Conservation (phyloP, 1,140 invertebrate genomes). For the Aphelinus atriplicis region DNA sequence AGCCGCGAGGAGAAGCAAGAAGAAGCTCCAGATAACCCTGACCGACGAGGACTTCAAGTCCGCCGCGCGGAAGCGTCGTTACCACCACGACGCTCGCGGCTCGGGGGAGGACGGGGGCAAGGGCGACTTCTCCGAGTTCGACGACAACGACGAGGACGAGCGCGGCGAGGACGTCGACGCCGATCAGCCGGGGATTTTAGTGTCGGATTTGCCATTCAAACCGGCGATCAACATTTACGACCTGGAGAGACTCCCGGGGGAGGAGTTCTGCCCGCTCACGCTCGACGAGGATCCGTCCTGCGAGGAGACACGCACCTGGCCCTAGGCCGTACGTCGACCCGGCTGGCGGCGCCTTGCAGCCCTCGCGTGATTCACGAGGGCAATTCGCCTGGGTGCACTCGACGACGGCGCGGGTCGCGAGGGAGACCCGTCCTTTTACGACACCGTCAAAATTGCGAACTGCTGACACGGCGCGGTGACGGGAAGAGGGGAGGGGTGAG, state of each 20-base stretch:
- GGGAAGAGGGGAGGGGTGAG: too few species aligned
- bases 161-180: background rate
- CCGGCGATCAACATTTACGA: conserved; percentile 56
- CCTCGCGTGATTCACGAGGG: too few species aligned
- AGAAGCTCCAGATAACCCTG: conserved; percentile 46
- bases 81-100: conserved; percentile 14
- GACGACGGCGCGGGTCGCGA: too few species aligned
- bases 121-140: conserved; percentile 59
- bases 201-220: conserved; percentile 57
- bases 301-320: conserved; percentile 13
- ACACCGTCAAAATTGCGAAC: too few species aligned
- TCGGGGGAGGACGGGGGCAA: conserved; percentile 15
- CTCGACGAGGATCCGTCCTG: conserved; percentile 52
- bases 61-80: conserved; percentile 14
- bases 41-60: conserved; percentile 48
- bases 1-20: conserved; percentile 14
- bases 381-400: too few species aligned
- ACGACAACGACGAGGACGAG: conserved; percentile 44
- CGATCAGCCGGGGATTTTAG: conserved; percentile 44
- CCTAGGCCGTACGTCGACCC: background rate
- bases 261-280: conserved; percentile 61
- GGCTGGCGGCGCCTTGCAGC: background rate
- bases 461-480: too few species aligned
- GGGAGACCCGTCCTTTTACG: too few species aligned
- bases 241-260: conserved; percentile 54